Conservation (phyloP, 2,888 invertebrate genomes). For the Nemurella pictetii region DNA sequence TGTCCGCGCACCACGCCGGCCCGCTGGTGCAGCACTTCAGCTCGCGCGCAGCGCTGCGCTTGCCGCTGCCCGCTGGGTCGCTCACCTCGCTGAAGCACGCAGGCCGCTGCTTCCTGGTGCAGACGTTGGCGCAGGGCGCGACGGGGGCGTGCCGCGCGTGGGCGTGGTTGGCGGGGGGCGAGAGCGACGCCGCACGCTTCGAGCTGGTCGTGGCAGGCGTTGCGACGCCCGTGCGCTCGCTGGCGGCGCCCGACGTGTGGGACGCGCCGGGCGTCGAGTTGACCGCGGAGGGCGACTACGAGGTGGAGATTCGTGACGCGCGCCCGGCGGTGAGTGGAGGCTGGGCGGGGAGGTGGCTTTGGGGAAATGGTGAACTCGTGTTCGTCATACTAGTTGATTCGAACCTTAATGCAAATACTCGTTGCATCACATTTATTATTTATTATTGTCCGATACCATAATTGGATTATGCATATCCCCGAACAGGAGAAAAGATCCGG, state of each 20-base stretch:
- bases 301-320: neutral
- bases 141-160: neutral
- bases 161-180: constrained; percentile 2
- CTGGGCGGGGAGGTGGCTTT: no score
- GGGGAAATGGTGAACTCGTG: no score
- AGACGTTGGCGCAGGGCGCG: neutral
- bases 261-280: neutral
- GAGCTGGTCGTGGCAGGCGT: neutral
- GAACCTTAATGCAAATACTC: no score
- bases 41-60: neutral
- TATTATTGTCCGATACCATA: no score
- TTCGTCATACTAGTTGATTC: no score
- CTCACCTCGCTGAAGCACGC: neutral
- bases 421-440: no score
- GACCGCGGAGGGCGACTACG: neutral
- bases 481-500: no score
- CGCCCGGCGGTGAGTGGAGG: neutral
- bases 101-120: neutral
- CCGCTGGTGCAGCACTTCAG: constrained; percentile 15
- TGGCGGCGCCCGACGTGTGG: neutral
- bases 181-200: neutral
- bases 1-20: constrained; percentile 17
- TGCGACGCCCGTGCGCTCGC: neutral
- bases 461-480: no score
- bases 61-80: constrained; percentile 14